Conservation (phyloP, 1,140 invertebrate species). For the Berghia stephanieae region DNA sequence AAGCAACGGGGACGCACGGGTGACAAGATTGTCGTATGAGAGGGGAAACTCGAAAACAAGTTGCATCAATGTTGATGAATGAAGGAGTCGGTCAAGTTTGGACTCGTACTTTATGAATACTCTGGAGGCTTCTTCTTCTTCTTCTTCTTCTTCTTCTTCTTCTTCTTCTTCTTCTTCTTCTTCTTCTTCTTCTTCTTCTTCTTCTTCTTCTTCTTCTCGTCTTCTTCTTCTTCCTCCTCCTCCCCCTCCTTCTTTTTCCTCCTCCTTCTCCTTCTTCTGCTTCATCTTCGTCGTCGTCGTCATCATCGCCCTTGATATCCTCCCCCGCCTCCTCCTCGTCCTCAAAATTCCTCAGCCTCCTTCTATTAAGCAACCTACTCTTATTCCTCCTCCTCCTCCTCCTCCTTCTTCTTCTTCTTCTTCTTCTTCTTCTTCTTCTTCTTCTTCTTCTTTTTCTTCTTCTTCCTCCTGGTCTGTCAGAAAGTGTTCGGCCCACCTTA, state of each 20-base stretch:
- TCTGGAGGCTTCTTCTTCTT: background rate
- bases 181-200: background rate
- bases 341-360: background rate
- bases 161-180: background rate
- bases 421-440: background rate
- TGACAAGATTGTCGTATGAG: too few relatives aligned
- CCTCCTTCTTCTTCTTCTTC: background rate
- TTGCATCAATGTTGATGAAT: too few relatives aligned
- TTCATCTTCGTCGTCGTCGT: too few relatives aligned
- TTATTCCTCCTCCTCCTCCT: background rate
- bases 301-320: background rate
- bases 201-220: background rate
- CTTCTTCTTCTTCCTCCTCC: too few relatives aligned
- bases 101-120: too few relatives aligned
- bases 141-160: background rate
- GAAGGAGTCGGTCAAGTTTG: too few relatives aligned
- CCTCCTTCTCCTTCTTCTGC: background rate
- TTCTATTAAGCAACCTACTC: background rate
- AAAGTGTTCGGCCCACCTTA: too few relatives aligned
- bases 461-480: too few relatives aligned
- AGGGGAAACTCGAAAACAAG: too few relatives aligned
- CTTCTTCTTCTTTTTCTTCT: background rate
- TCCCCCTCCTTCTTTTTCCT: constrained; percentile 11
- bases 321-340: background rate
- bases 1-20: too few relatives aligned